Conservation (phyloP, 2,888 invertebrate genomes). For the Acronicta leporina region DNA sequence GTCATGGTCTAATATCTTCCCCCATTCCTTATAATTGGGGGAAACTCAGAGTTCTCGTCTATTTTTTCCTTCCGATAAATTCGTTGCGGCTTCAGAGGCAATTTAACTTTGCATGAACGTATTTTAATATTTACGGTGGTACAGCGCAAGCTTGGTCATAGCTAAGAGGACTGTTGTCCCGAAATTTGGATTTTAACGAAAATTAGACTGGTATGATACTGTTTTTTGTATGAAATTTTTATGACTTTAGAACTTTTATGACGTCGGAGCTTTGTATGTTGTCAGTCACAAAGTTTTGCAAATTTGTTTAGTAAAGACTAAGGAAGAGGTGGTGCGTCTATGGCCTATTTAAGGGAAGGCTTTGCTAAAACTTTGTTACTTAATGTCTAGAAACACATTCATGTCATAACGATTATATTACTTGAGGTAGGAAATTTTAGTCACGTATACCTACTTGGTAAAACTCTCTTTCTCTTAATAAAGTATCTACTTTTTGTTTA, state of each 20-base stretch:
- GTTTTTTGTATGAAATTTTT: slow-evolving; percentile 41
- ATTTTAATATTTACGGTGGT: slow-evolving; percentile 48
- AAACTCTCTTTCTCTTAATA: no score
- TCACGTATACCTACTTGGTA: no score
- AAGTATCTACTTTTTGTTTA: no score
- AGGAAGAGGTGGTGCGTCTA: no score
- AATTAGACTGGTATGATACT: slow-evolving; percentile 27
- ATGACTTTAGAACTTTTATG: slow-evolving; percentile 27
- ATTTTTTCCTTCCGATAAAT: slow-evolving; percentile 55
- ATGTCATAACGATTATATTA: no score
- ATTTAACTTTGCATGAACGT: slow-evolving; percentile 55
- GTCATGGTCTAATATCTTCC: slow-evolving; percentile 42
- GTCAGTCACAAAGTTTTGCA: slow-evolving; percentile 13
- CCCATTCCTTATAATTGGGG: slow-evolving; percentile 13
- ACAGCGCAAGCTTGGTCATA: slow-evolving; percentile 4
- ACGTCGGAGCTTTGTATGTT: slow-evolving; percentile 5
- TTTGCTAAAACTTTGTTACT: neutral
- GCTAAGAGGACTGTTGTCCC: slow-evolving; percentile 9
- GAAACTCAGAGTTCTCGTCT: slow-evolving; percentile 30
- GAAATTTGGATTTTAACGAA: slow-evolving; percentile 35
- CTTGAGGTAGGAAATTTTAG: no score
- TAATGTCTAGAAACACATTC: no score
- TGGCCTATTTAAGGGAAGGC: neutral
- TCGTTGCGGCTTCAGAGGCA: slow-evolving; percentile 39
- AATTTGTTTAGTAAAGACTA: neutral